phyloP scores from a whole-genome alignment of 2,113 vertebrate species.

The Chloebia gouldiae region DNA sequence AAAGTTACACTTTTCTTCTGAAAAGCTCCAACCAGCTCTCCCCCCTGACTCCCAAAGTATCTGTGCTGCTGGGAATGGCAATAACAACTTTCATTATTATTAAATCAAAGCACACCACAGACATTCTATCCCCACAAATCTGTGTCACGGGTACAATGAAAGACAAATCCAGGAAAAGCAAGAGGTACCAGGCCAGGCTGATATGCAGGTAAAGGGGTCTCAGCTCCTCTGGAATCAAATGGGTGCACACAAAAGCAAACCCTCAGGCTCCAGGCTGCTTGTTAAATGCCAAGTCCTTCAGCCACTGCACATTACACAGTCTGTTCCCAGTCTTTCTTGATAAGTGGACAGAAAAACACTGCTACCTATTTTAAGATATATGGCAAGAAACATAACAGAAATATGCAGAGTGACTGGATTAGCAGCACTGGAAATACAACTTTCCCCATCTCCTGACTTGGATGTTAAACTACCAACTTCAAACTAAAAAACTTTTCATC shows the following conservation, averaged over 20 bases:
- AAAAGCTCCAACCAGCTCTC: background rate
- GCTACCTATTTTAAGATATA: background rate
- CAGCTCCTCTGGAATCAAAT: background rate
- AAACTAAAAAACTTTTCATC: background rate
- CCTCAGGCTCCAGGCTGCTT: background rate
- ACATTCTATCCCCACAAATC: background rate
- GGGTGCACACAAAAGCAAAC: background rate
- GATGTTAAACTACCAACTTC: background rate
- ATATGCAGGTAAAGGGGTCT: background rate
- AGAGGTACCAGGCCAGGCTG: background rate
- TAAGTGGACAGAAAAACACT: background rate
- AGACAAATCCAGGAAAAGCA: background rate
- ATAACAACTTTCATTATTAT: background rate
- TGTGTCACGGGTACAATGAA: background rate
- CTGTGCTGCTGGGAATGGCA: background rate
- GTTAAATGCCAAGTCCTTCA: background rate
- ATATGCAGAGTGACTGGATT: background rate
- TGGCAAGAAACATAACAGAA: background rate
- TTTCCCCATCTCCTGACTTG: background rate
- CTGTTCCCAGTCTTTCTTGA: background rate
- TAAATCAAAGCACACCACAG: background rate
- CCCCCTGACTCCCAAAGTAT: background rate
- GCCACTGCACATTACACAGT: background rate
- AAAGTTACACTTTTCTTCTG: background rate
- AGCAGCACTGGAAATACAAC: background rate